phyloP scores from a whole-genome alignment of 2,797 vertebrate genomes.

The Oryzias sinensis region DNA sequence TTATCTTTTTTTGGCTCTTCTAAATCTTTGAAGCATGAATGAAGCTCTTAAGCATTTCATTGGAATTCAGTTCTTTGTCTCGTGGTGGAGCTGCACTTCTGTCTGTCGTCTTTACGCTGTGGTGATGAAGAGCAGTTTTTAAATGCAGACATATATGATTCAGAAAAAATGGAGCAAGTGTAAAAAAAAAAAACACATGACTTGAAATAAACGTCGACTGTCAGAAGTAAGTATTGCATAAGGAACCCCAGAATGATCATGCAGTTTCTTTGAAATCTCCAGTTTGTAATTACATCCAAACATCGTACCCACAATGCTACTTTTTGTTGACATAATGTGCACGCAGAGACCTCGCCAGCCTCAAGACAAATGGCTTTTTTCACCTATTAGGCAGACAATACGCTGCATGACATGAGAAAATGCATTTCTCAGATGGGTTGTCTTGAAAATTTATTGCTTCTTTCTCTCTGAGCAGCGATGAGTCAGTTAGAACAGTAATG shows the following conservation, averaged over 20 bases:
- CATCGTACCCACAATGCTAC: constrained; percentile 8
- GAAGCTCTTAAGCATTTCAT: constrained; percentile 65
- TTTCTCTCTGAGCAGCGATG: constrained; percentile 62
- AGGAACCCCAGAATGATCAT: constrained; percentile 11
- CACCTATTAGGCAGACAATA: constrained; percentile 51
- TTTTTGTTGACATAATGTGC: constrained; percentile 12
- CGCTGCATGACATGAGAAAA: constrained; percentile 55
- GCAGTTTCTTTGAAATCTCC: background rate
- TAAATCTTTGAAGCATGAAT: constrained; percentile 58
- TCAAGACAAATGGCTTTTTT: constrained; percentile 41
- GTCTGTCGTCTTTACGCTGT: constrained; percentile 10
- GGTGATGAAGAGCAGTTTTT: background rate
- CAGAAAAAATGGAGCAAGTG: too few relatives aligned
- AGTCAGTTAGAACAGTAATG: constrained; percentile 78
- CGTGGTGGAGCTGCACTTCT: constrained; percentile 39
- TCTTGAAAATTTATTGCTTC: constrained; percentile 74
- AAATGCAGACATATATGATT: too few relatives aligned
- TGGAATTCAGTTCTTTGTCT: constrained; percentile 40
- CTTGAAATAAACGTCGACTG: constrained; percentile 3
- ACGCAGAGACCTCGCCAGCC: constrained; percentile 11
- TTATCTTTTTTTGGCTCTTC: constrained; percentile 49
- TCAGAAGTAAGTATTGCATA: constrained; percentile 4
- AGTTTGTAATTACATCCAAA: constrained; percentile 8
- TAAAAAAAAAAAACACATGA: too few relatives aligned
- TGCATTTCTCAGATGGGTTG: constrained; percentile 69